A percentile compares a stretch with the other conserved stretches of the same genome.
These are phyloP conservation scores for Drosophila multiciliata DNA, from an alignment of 2,888 invertebrate species.

Conservation along the genomic window DNA sequence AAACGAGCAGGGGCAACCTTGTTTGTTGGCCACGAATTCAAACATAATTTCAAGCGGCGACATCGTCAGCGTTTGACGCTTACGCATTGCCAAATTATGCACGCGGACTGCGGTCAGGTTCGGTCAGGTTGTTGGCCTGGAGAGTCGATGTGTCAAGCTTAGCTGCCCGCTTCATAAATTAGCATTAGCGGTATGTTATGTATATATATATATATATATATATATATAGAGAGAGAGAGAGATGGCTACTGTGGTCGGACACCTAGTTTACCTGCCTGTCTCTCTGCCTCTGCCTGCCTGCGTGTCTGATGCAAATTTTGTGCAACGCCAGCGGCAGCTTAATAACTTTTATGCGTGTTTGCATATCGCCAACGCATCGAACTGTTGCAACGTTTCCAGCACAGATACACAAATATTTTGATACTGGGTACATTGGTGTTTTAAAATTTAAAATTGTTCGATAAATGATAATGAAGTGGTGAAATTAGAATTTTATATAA, in stretches of 20 bases:
- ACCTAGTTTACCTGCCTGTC: neutral
- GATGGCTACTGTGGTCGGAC: neutral
- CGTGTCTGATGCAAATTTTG: conserved; percentile 59
- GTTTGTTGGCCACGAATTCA: conserved; percentile 61
- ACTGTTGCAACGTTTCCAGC: conserved; percentile 52
- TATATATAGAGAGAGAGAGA: neutral
- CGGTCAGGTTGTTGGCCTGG: conserved; percentile 10
- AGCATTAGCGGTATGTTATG: conserved; percentile 61
- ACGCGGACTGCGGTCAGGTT: conserved; percentile 29
- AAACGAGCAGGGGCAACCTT: neutral
- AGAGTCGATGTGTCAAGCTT: conserved; percentile 45
- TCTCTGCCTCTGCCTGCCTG: conserved; percentile 22
- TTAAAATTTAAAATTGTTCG: neutral
- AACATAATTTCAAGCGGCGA: conserved; percentile 69
- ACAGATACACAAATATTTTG: conserved; percentile 5
- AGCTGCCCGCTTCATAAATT: conserved; percentile 67
- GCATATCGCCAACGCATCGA: conserved; percentile 70
- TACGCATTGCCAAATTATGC: conserved; percentile 78
- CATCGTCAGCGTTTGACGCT: conserved; percentile 44
- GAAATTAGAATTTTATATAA: neutral
- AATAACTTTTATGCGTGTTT: conserved; percentile 81
- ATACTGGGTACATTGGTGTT: conserved; percentile 7
- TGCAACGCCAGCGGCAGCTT: conserved; percentile 63
- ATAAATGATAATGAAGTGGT: neutral
- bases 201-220: too few relatives aligned